Conservation (phyloP, 1,140 invertebrate genomes). For the Drosophila tristis region DNA sequence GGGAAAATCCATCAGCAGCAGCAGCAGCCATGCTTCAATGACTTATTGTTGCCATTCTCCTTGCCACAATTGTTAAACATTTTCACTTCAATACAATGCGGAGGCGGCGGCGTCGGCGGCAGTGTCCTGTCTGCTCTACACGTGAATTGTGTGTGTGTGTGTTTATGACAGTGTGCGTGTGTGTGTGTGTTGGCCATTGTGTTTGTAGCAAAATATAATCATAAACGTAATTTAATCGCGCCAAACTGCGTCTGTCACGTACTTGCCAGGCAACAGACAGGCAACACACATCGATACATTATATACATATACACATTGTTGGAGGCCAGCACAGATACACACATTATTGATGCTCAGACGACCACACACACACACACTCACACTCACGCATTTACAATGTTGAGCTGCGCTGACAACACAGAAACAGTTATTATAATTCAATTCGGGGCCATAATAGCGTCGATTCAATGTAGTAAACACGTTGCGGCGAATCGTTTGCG, state of each 20-base stretch:
- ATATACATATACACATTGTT: slow-evolving; percentile 5
- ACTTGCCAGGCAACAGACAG: slow-evolving; percentile 61
- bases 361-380: slow-evolving; percentile 20
- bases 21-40: slow-evolving; percentile 45
- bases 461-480: slow-evolving; percentile 71
- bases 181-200: slow-evolving; percentile 48
- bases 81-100: slow-evolving; percentile 78
- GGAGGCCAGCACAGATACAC: slow-evolving; percentile 5
- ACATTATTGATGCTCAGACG: slow-evolving; percentile 33
- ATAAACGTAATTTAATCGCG: slow-evolving; percentile 82
- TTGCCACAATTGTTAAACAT: slow-evolving; percentile 75
- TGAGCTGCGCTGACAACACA: slow-evolving; percentile 71
- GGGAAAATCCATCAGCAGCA: slow-evolving; percentile 52
- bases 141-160: slow-evolving; percentile 12
- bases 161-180: slow-evolving; percentile 35
- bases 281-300: slow-evolving; percentile 44
- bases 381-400: slow-evolving; percentile 48
- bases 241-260: slow-evolving; percentile 80
- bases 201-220: slow-evolving; percentile 80
- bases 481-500: slow-evolving; percentile 62
- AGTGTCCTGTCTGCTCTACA: slow-evolving; percentile 15
- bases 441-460: slow-evolving; percentile 75
- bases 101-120: slow-evolving; percentile 23
- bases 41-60: slow-evolving; percentile 43
- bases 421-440: slow-evolving; percentile 84